Conservation (phyloP, 2,888 invertebrate genomes). For the Melanargia galathea region DNA sequence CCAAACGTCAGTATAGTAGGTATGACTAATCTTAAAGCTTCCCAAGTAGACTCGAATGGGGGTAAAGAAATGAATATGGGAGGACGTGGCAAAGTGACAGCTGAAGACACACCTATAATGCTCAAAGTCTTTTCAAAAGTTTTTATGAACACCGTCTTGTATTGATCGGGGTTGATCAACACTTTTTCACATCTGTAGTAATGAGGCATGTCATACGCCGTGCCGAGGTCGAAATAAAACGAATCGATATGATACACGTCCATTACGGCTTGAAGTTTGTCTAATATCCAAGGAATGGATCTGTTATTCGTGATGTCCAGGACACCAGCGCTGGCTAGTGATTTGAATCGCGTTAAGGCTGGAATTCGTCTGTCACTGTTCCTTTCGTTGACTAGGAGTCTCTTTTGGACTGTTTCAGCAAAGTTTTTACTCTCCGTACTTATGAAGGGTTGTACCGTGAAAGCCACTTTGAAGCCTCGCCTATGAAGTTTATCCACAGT, state of each 20-base stretch:
- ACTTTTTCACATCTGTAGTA: conserved; percentile 90
- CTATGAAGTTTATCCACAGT: conserved; percentile 91
- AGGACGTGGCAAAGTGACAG: conserved; percentile 89
- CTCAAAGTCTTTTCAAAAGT: conserved; percentile 84
- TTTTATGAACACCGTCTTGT: conserved; percentile 87
- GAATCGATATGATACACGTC: conserved; percentile 91
- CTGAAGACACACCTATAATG: conserved; percentile 92
- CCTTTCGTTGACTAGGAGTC: conserved; percentile 90
- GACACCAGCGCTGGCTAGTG: conserved; percentile 90
- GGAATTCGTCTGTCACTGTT: conserved; percentile 90
- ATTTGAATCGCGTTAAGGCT: conserved; percentile 91
- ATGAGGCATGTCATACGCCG: conserved; percentile 92
- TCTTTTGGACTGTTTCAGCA: conserved; percentile 88
- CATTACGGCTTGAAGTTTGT: conserved; percentile 86
- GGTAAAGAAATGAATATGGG: conserved; percentile 94
- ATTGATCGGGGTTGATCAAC: conserved; percentile 91
- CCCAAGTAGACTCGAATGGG: conserved; percentile 94
- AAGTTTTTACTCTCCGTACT: conserved; percentile 93
- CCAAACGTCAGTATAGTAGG: conserved; percentile 94
- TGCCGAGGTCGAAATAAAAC: conserved; percentile 91
- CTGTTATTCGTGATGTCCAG: conserved; percentile 93
- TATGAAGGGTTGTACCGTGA: conserved; percentile 95
- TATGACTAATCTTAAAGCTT: conserved; percentile 90
- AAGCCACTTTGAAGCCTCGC: conserved; percentile 92
- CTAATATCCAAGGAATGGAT: conserved; percentile 90